A percentile compares a stretch with the other conserved stretches of the same genome.
phyloP scores from a whole-genome alignment of 2,113 vertebrate species.

The Orcinus orca region DNA sequence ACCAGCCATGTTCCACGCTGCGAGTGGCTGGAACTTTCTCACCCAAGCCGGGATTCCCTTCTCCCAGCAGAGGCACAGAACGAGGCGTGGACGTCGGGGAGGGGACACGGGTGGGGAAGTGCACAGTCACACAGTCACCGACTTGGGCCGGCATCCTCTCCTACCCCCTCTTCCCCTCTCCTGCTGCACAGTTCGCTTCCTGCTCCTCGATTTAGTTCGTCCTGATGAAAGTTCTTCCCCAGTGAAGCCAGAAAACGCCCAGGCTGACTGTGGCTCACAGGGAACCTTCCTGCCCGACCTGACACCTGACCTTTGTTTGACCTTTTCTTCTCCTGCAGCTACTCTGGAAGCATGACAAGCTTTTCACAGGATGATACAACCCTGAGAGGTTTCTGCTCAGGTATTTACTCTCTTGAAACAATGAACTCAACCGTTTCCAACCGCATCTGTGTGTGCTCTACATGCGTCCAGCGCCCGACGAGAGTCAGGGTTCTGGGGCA shows the following conservation, averaged over 20 bases:
- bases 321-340: background rate
- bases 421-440: background rate
- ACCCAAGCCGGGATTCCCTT: background rate
- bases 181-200: fast-evolving
- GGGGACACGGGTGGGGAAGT: fast-evolving
- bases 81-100: fast-evolving
- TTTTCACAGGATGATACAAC: background rate
- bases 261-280: background rate
- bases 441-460: background rate
- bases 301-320: background rate
- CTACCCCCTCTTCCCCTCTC: fast-evolving
- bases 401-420: background rate
- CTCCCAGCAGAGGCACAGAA: too few species aligned
- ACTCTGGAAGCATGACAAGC: background rate
- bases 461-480: background rate
- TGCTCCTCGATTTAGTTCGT: background rate
- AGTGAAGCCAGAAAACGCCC: background rate
- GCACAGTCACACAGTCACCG: fast-evolving
- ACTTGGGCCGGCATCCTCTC: fast-evolving
- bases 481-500: background rate
- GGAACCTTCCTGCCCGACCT: background rate
- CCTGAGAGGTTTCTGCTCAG: background rate
- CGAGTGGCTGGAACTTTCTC: background rate
- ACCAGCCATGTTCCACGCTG: fast-evolving
- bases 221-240: background rate